phyloP scores from a whole-genome alignment of 2,797 vertebrate genomes.

The Alosa sapidissima region DNA sequence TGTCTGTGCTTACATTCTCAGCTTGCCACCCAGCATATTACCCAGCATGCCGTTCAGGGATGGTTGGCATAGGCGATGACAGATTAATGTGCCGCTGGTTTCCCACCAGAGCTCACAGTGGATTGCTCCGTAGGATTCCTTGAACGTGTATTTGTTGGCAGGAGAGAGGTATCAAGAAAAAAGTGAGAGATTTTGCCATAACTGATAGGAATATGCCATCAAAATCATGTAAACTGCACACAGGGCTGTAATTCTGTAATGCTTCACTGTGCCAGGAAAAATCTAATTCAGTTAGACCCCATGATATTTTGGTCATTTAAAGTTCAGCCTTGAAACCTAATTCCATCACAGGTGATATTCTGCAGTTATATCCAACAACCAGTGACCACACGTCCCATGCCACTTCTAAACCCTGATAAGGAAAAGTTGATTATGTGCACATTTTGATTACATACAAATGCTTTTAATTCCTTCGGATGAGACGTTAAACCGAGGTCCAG shows the following conservation, averaged over 20 bases:
- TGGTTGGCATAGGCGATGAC: slow-evolving; percentile 10
- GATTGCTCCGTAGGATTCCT: background rate
- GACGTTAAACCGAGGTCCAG: too few relatives aligned
- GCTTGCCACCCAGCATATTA: slow-evolving; percentile 5
- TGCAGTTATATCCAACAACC: background rate
- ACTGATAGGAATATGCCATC: background rate
- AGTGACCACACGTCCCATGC: background rate
- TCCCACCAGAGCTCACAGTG: background rate
- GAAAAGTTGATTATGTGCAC: background rate
- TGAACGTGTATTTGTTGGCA: background rate
- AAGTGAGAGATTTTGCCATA: background rate
- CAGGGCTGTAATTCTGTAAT: background rate
- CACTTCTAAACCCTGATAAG: background rate
- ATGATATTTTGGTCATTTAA: slow-evolving; percentile 6
- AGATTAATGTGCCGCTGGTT: slow-evolving; percentile 7
- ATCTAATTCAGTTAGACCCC: slow-evolving; percentile 5
- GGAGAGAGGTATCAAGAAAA: background rate
- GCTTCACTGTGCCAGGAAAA: background rate
- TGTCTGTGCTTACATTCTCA: background rate
- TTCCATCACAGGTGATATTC: background rate
- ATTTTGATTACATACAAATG: too few relatives aligned
- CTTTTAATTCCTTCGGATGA: too few relatives aligned
- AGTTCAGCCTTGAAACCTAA: background rate
- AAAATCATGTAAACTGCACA: background rate
- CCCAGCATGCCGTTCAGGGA: slow-evolving; percentile 1